These are phyloP conservation scores for Mycalesis mineus DNA, from an alignment of 2,888 invertebrate genomes.

Conservation along the genomic window DNA sequence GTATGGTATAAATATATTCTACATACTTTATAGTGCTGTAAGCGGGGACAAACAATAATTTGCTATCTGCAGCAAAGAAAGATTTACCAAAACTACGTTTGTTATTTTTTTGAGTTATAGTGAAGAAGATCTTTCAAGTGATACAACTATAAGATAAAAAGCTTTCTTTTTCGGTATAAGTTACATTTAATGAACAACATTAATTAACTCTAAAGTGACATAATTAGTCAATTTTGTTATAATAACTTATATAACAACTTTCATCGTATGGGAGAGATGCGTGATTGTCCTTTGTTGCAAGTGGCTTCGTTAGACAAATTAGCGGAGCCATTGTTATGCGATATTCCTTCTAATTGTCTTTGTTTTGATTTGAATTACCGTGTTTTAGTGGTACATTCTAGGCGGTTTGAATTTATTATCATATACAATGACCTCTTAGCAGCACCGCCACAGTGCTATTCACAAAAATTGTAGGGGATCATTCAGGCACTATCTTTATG, in stretches of 20 bases:
- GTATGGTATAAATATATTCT: too few relatives aligned
- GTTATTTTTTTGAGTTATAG: too few relatives aligned
- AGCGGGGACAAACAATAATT: too few relatives aligned
- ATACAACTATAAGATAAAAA: neutral
- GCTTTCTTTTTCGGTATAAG: neutral
- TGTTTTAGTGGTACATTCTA: neutral
- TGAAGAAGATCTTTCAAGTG: too few relatives aligned
- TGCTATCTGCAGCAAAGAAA: too few relatives aligned
- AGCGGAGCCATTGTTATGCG: slow-evolving; percentile 19
- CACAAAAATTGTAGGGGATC: too few relatives aligned
- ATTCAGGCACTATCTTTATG: too few relatives aligned
- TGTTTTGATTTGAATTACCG: slow-evolving; percentile 9
- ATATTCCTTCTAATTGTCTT: slow-evolving; percentile 9
- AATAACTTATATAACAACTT: slow-evolving; percentile 27
- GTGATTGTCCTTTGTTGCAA: slow-evolving; percentile 24
- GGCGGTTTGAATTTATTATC: neutral
- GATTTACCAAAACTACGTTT: too few relatives aligned
- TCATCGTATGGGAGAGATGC: slow-evolving; percentile 29
- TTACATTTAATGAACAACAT: slow-evolving; percentile 2
- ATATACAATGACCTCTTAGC: too few relatives aligned
- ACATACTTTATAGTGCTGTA: too few relatives aligned
- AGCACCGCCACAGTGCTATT: too few relatives aligned
- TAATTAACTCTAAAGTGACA: slow-evolving; percentile 18
- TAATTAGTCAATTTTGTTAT: slow-evolving; percentile 14
- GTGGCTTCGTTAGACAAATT: slow-evolving; percentile 27